Base-by-base conservation (phyloP, 2,888 invertebrate species). In the Tetragonisca angustula region DNA sequence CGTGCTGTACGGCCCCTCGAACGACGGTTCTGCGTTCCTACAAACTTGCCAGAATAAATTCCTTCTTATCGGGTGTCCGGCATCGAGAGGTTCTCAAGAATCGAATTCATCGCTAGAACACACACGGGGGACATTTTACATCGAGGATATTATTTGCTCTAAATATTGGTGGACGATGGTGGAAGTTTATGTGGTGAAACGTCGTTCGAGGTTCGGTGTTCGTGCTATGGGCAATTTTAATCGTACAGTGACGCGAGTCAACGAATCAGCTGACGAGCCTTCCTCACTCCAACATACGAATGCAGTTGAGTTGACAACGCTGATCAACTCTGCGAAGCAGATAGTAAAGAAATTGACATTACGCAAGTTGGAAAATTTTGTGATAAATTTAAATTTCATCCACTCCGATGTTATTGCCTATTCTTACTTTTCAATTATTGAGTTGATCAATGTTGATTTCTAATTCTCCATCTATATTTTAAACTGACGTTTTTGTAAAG, bases 1-100 rank as follows among this genome's bases (percentile, higher is more conserved):
- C 71, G 4, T 15, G 62, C 67, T n/a, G 81, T 76, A 83, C 83
- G 62, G 54, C 68, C 24, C 24, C 81, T 70, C 64, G 5, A 17
- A 61, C 24, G 70, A 4, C 24, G 70, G 4, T 54, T 36, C n/a
- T 32, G 50, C 32, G n/a, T 36, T 15, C 59, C n/a, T 27, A 19
- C 43, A 24, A 70, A 32, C 50, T 32, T 13, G 49, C 21, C 62
- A n/a, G 52, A 71, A 76, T 72, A 67, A 65, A 82, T 68, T 76
- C 50, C 56, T 17, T 32, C 24, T 11, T 52, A 59, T 36, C 27
- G 15, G 27, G n/a, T 21, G 4, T 19, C 24, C 61, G 62, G 19
- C 32, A 27, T 81, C 50, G 54, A 56, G 61, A 54, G 52, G 17
- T 11, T 68, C 67, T 68, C 49, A 65, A 43, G 65, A 24, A 24